Percentiles rank a stretch among this genome's conserved stretches.
These are phyloP conservation scores for Muricea muricata DNA, from an alignment of 92 coral and sea anemone species.

Conservation along the genomic window DNA sequence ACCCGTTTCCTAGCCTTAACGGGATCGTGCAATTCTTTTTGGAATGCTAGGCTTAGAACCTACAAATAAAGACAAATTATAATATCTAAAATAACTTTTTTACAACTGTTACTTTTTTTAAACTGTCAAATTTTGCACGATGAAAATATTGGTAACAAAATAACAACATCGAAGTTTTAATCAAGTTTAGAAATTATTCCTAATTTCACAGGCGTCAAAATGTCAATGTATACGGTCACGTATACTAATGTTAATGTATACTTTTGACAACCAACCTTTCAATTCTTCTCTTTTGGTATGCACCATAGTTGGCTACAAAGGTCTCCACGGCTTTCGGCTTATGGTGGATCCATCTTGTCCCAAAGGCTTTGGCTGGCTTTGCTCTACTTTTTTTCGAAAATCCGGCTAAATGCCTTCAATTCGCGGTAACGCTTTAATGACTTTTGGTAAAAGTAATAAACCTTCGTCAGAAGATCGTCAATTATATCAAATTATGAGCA, in stretches of 20 bases:
- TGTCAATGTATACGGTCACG: neutral
- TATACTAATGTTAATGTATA: neutral
- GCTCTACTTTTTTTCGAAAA: neutral
- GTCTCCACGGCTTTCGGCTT: neutral
- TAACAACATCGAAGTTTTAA: neutral
- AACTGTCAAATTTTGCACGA: too few relatives aligned
- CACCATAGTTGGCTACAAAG: neutral
- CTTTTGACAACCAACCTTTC: neutral
- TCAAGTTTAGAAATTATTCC: neutral
- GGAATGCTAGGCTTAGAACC: too few relatives aligned
- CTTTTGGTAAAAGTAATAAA: neutral
- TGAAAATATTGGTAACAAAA: too few relatives aligned
- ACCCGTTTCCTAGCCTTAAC: too few relatives aligned
- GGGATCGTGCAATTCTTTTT: too few relatives aligned
- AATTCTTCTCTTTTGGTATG: neutral
- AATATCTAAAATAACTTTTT: too few relatives aligned
- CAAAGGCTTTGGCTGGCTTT: neutral
- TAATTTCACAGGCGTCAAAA: neutral
- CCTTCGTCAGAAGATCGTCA: neutral
- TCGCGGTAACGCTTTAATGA: neutral
- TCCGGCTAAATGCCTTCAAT: neutral
- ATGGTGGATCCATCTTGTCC: neutral
- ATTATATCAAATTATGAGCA: constrained; percentile 2
- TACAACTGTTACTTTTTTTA: too few relatives aligned
- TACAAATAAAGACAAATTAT: too few relatives aligned